Base-by-base conservation (phyloP, 2,797 vertebrate species). In the Delichon dasypus region DNA sequence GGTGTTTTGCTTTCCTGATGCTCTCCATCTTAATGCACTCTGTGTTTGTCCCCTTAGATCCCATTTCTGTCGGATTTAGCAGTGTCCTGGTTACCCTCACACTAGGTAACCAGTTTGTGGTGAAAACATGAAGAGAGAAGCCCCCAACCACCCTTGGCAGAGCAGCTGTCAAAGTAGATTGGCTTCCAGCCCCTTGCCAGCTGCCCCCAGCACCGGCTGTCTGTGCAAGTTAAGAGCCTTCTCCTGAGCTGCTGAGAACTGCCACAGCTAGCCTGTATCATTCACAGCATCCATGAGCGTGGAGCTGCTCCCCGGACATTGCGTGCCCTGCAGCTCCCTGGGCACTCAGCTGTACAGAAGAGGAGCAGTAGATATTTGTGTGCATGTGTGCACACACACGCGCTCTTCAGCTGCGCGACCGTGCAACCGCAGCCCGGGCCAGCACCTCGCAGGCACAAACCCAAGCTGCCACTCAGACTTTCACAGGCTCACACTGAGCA, bases 221-320 rank as follows among this genome's bases (percentile, higher is more conserved):
- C 96, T 55, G 50, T 61, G 81, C 0, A 6, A 90, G 88, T 97
- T 97, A 96, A 65, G 80, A 89, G 57, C 61, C 65, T 79, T 79
- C 74, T 90, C 57, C 77, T 94, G 95, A 97, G 95, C 36, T 94
- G 95, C 95, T 94, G 94, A 91, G 94, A 90, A 85, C 80, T 96
- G 94, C 94, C 95, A 89, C 84, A 90, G 94, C 88, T 44, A 64
- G 93, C 94, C 95, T 87, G 88, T 96, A 97, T 96, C 95, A 94
- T 74, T 93, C 95, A 95, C 94, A 95, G 91, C 95, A 90, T 92
- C 91, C 61, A 30, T 12, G 74, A 92, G 85, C 80, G 40, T 4
- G 16, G 77, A 61, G 61, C 93, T 90, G 94, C 89, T 73, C 85
- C 55, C 85, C 3, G 2, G 88, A 61, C 61, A 57, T 1, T 1